These are phyloP conservation scores for Peromyscus polionotus DNA, from an alignment of 2,113 vertebrate genomes.

Conservation along the genomic window DNA sequence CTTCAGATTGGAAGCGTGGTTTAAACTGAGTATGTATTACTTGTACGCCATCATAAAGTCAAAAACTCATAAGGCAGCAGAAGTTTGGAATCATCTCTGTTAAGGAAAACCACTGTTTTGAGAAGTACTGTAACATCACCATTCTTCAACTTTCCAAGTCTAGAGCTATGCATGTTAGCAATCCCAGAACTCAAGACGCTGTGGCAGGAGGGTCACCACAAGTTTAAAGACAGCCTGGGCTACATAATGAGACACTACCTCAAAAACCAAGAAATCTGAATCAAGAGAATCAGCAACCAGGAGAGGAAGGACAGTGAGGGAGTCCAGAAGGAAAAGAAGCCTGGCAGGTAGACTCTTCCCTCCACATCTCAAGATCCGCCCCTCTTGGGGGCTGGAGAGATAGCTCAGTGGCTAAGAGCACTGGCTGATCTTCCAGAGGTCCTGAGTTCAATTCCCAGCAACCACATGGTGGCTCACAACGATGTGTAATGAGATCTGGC, in stretches of 20 bases:
- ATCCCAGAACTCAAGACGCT: not conserved
- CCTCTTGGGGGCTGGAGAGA: too few species aligned
- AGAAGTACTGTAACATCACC: not conserved
- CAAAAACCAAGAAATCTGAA: not conserved
- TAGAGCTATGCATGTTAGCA: not conserved
- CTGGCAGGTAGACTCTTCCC: too few species aligned
- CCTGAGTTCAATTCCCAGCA: too few species aligned
- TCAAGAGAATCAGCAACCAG: not conserved
- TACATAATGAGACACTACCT: not conserved
- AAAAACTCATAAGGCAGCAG: not conserved
- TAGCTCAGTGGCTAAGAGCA: too few species aligned
- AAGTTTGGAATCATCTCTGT: not conserved
- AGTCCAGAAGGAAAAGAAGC: not conserved
- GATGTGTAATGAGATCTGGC: too few species aligned
- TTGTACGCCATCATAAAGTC: not conserved
- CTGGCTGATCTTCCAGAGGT: too few species aligned
- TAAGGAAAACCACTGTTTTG: not conserved
- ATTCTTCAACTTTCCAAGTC: not conserved
- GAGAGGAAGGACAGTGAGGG: accelerated
- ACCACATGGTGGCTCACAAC: too few species aligned
- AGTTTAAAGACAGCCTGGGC: not conserved
- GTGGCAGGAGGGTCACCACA: not conserved
- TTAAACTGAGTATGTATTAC: not conserved
- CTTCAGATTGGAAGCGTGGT: not conserved
- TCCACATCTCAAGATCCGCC: not conserved